Percentiles rank a stretch among this genome's conserved stretches.
These are phyloP conservation scores for Bradypus variegatus DNA, from an alignment of 2,797 vertebrate genomes.

Conservation along the genomic window DNA sequence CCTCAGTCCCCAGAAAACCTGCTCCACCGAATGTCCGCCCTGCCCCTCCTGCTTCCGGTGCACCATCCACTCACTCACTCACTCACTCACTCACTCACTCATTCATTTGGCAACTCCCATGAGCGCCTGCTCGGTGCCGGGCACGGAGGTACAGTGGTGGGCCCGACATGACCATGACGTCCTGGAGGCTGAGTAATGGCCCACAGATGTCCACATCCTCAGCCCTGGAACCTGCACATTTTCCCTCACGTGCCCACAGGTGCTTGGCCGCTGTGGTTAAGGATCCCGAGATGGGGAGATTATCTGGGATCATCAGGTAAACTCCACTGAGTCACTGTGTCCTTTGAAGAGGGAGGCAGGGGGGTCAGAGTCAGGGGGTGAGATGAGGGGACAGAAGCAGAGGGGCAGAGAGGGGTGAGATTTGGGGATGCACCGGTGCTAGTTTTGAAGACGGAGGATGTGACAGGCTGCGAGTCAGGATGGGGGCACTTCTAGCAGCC, in stretches of 20 bases:
- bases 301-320: no score
- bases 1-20: constrained; percentile 11
- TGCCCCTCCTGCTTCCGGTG: background rate
- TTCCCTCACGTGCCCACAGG: background rate
- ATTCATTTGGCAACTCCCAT: background rate
- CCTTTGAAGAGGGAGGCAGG: background rate
- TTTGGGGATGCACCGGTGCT: fast-evolving
- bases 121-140: background rate
- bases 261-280: background rate
- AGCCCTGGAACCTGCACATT: background rate
- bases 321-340: no score
- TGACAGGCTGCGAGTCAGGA: no score
- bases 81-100: background rate
- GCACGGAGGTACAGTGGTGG: background rate
- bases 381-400: background rate
- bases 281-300: background rate
- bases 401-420: background rate
- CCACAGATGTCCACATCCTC: background rate
- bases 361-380: no score
- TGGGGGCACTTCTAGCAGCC: no score
- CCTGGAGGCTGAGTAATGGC: fast-evolving
- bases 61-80: background rate
- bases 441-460: background rate
- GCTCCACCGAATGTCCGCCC: background rate
- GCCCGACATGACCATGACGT: fast-evolving